phyloP scores from a whole-genome alignment of 2,113 vertebrate species.

The Scolopax mira region DNA sequence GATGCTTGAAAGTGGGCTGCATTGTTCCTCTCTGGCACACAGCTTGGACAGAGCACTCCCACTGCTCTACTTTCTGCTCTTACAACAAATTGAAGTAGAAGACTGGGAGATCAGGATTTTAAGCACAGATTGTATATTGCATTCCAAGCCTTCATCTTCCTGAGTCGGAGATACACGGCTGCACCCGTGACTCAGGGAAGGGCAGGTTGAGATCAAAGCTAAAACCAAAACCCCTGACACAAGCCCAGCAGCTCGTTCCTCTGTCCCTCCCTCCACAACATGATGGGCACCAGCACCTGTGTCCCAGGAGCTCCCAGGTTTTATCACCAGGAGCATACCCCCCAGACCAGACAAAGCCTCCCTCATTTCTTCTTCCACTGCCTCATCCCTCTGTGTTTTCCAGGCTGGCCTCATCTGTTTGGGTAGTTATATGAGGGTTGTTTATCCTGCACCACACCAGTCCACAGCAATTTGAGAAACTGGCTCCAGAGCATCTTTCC shows the following conservation, averaged over 20 bases:
- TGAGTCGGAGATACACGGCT: fast-evolving
- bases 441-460: background rate
- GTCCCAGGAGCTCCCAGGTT: background rate
- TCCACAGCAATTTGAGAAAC: background rate
- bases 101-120: background rate
- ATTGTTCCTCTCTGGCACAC: background rate
- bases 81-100: background rate
- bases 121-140: background rate
- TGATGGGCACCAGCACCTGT: fast-evolving
- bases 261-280: background rate
- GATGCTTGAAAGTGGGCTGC: background rate
- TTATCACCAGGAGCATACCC: background rate
- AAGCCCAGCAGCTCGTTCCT: background rate
- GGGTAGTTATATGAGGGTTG: background rate
- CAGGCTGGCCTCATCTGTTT: background rate
- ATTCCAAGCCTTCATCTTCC: background rate
- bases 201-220: background rate
- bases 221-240: background rate
- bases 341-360: background rate
- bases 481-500: background rate
- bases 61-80: background rate
- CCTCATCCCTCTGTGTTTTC: background rate
- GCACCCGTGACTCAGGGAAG: background rate
- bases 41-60: background rate
- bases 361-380: background rate